Base-by-base conservation (phyloP, 2,888 invertebrate species). In the Phorcus lineatus region DNA sequence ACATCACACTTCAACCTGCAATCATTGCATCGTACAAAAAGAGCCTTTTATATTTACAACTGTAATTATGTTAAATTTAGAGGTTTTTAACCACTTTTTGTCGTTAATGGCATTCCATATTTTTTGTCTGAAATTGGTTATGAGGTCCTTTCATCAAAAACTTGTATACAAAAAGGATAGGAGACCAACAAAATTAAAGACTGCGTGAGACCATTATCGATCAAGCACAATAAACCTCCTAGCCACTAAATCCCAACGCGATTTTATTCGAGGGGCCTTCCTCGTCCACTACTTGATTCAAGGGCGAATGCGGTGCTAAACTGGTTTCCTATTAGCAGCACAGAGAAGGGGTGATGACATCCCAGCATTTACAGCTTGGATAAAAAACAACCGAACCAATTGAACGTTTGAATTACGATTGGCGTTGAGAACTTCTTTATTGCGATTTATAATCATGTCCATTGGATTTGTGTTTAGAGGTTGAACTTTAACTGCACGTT, bases 321-420 rank as follows among this genome's bases (percentile, higher is more conserved):
- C 24, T 24, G 24, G 62, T 28, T 62, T 62, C 62, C 62, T 28
- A 62, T 62, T 62, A 62, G 62, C 17, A 19, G 70, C 31, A n/a
- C 28, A 13, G 70, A 70, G 70, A 31, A 19, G 70, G 40, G 11
- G 70, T 36, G 70, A 70, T 70, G 70, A 70, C 70, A 70, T 40
- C 16, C 40, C n/a, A 36, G 36, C 70, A 24, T 70, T 70, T 40
- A 70, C 70, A 70, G 36, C 36, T 70, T 36, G n/a, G 70, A 19
- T 36, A 70, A 70, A 70, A 57, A 24, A 57, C 28, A 70, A 40
- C 40, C 40, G 28, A 70, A 70, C 70, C 40, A 70, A 70, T 70
- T 70, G 28, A 28, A 40, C 70, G 70, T 70, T 70, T 31, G 70
- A 70, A 70, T 70, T 70, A 70, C 70, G 70, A 36, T 36, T 70